Evolutionary conservation across 2,113 vertebrate species (phyloP).

Genomic region (Eolophus roseicapilla): DNA sequence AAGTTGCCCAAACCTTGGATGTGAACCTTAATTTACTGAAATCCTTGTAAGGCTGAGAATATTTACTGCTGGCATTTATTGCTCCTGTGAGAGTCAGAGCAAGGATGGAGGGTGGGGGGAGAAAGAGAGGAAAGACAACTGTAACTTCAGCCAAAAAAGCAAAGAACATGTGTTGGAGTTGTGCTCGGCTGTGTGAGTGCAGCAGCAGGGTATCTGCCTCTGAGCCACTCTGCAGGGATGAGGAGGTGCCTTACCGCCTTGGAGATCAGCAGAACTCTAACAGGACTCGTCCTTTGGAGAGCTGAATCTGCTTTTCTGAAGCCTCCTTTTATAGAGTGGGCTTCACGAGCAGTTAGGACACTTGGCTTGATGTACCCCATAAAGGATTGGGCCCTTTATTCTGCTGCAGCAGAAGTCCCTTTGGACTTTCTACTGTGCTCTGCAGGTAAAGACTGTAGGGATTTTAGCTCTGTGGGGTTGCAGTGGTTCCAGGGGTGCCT

Average conservation of each 20-base stretch:
- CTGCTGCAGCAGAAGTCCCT: background rate
- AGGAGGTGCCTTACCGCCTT: background rate
- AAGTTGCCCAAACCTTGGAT: constrained; percentile 67
- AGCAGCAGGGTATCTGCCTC: background rate
- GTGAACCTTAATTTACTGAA: constrained; percentile 72
- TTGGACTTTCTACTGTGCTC: background rate
- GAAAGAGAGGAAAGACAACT: constrained; percentile 7
- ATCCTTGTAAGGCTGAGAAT: constrained; percentile 51
- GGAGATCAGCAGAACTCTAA: background rate
- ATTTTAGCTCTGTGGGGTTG: background rate
- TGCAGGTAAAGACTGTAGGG: background rate
- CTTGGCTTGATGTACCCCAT: background rate
- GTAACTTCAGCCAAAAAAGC: constrained; percentile 49
- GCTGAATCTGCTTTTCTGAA: background rate
- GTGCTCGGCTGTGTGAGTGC: background rate
- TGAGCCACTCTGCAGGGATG: background rate
- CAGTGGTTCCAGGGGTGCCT: background rate
- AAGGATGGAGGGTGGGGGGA: background rate
- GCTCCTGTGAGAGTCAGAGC: constrained; percentile 45
- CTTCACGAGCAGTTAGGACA: background rate
- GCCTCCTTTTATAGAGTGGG: background rate
- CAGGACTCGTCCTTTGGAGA: background rate
- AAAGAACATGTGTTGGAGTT: constrained; percentile 28
- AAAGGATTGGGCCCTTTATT: background rate
- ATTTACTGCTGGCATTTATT: constrained; percentile 74